Conservation (phyloP, 2,113 vertebrate species). For the Oplegnathus fasciatus region DNA sequence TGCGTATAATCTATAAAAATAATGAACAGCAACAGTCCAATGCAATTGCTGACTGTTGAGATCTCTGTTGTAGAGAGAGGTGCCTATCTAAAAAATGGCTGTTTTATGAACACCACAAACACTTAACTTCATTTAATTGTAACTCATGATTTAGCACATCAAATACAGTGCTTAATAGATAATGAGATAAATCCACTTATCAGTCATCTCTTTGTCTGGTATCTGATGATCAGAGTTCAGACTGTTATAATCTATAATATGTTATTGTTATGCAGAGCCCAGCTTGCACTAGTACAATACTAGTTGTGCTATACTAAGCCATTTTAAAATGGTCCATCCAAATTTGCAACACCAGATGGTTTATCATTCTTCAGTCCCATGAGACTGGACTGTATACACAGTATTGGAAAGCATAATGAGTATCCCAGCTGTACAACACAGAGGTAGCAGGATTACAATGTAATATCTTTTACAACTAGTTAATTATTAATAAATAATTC, state of each 20-base stretch:
- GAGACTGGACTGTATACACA: background rate
- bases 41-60: background rate
- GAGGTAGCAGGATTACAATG: slow-evolving; percentile 9
- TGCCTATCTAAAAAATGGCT: background rate
- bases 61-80: background rate
- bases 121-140: background rate
- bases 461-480: background rate
- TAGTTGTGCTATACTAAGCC: background rate
- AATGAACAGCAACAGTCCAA: background rate
- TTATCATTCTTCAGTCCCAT: background rate
- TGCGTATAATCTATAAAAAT: background rate
- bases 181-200: background rate
- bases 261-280: no score
- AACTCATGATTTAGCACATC: background rate
- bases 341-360: background rate
- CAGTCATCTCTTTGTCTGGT: background rate
- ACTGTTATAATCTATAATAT: no score
- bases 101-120: background rate
- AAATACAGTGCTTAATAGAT: background rate
- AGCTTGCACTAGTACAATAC: background rate
- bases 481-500: background rate
- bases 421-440: background rate
- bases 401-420: background rate
- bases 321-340: no score
- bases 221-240: background rate